A percentile compares a stretch with the other conserved stretches of the same genome.
phyloP scores from a whole-genome alignment of 1,140 invertebrate species.

The Sinonovacula constricta region DNA sequence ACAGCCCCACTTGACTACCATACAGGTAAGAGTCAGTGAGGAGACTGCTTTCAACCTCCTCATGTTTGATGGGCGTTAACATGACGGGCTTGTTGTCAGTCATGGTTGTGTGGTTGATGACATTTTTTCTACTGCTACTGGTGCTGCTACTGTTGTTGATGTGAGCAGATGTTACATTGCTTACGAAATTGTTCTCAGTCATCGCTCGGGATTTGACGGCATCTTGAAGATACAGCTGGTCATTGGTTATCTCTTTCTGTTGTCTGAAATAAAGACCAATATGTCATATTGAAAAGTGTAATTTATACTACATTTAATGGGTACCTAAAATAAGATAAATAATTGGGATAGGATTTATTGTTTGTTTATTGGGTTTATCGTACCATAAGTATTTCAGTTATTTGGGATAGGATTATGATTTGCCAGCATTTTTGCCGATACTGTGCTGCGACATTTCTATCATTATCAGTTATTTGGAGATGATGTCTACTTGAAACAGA shows the following conservation, averaged over 20 bases:
- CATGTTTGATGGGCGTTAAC: slow-evolving; percentile 71
- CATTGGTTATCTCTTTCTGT: slow-evolving; percentile 16
- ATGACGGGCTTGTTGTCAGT: slow-evolving; percentile 80
- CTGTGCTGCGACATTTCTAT: no score
- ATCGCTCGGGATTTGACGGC: slow-evolving; percentile 1
- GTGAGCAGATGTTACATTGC: no score
- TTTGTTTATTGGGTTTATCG: no score
- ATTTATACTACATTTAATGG: no score
- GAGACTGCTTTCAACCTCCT: slow-evolving; percentile 57
- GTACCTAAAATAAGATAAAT: not conserved
- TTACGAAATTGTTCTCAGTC: slow-evolving; percentile 43
- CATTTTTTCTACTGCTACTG: slow-evolving; percentile 44
- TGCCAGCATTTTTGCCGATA: no score
- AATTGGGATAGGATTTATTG: not conserved
- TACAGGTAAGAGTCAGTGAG: slow-evolving; percentile 44
- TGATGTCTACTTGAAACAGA: no score
- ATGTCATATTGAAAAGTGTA: no score
- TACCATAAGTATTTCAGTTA: not conserved
- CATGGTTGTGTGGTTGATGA: slow-evolving; percentile 88
- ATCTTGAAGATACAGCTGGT: slow-evolving; percentile 8
- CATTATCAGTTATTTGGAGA: no score
- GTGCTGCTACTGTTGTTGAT: no score
- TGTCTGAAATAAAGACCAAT: slow-evolving; percentile 25
- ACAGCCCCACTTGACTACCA: slow-evolving; percentile 40
- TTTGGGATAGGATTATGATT: no score